phyloP scores from a whole-genome alignment of 2,888 invertebrate species.

The Aphodius granarius region DNA sequence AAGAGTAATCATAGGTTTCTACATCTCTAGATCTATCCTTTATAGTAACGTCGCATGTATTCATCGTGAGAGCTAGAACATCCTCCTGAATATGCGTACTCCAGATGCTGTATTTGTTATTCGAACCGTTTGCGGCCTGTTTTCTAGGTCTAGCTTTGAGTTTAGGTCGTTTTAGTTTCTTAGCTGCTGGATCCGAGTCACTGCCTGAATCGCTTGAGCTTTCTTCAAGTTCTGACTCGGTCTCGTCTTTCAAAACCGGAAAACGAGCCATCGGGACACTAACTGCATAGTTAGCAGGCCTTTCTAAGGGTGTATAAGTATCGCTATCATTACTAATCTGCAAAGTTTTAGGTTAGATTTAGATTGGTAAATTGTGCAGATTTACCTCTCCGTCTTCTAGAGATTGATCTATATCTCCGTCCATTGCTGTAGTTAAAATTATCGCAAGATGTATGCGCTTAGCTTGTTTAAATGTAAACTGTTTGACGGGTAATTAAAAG shows the following conservation, averaged over 20 bases:
- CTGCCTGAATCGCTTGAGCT: conserved; percentile 56
- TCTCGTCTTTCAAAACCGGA: conserved; percentile 49
- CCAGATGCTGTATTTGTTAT: conserved; percentile 81
- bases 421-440: not conserved
- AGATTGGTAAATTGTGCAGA: not conserved
- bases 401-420: not conserved
- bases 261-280: conserved; percentile 38
- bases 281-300: conserved; percentile 55
- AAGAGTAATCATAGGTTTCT: conserved; percentile 76
- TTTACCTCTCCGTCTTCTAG: conserved; percentile 39
- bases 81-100: conserved; percentile 73
- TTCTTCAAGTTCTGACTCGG: conserved; percentile 55
- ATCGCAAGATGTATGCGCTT: not conserved
- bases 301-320: conserved; percentile 60
- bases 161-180: conserved; percentile 60
- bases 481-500: not conserved
- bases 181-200: conserved; percentile 49
- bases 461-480: not conserved
- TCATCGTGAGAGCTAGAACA: conserved; percentile 75
- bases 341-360: conserved; percentile 25
- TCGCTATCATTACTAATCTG: conserved; percentile 50
- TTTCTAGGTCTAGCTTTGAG: conserved; percentile 54
- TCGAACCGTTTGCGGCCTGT: conserved; percentile 52
- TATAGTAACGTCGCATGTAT: conserved; percentile 74
- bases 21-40: conserved; percentile 68